Base-by-base conservation (phyloP, 2,888 invertebrate species). In the Acrobasis repandana region DNA sequence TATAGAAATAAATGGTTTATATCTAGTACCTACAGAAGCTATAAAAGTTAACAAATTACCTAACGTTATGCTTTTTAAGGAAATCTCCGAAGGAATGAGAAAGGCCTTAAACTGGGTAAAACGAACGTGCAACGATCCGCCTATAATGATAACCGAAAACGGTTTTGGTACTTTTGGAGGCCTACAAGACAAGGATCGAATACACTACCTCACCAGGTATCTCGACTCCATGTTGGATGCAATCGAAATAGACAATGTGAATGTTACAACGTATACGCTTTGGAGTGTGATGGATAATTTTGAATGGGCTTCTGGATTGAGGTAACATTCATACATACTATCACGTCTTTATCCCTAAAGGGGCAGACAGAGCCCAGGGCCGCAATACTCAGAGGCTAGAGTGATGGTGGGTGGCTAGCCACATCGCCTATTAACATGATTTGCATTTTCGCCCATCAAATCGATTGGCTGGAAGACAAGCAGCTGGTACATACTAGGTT, bases 101-200 rank as follows among this genome's bases (percentile, higher is more conserved):
- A 88, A 88, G 71, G 76, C 93, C 0, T 72, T 94, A 0, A 90
- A 89, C 36, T 94, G 93, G 92, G 89, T 95, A 16, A 93, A 93
- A 65, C 77, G 90, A 0, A 85, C 85, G 34, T 95, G 94, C 74
- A 86, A 92, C 38, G 86, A 94, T 67, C 88, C 93, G 0, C 85
- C 85, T 54, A 88, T 95, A 9, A 78, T 93, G 67, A 91, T 95
- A 36, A 93, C 93, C 0, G 95, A 95, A 72, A 94, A 94, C 69
- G 94, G 95, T 1, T 94, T 88, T 75, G 90, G 93, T 0, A 93
- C 92, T 28, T 75, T 71, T 1, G 82, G 80, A 0, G 84, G 82
- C 9, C 28, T 75, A 4, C 49, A 86, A n/a, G 85, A 93, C 46
- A 71, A 79, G 6, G 86, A 84, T 1, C 79, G 94, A n/a, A 73